phyloP scores from a whole-genome alignment of 2,797 vertebrate species.

The Apogon hyalosoma region DNA sequence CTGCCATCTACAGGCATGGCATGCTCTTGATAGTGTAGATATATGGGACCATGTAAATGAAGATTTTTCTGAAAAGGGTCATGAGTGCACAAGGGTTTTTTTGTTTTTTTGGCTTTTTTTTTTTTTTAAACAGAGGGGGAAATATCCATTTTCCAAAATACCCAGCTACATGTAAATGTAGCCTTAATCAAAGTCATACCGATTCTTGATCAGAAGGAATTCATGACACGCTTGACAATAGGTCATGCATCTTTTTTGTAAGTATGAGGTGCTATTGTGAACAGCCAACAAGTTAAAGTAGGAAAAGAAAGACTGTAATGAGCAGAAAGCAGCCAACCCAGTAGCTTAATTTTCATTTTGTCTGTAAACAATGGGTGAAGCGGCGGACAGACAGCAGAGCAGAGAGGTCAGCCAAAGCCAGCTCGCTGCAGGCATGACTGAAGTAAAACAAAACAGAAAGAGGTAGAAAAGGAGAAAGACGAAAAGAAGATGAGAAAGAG shows the following conservation, averaged over 20 bases:
- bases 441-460: not conserved
- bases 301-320: conserved; percentile 1
- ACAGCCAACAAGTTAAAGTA: conserved; percentile 8
- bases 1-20: no score
- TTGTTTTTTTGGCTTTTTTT: no score
- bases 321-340: conserved; percentile 11
- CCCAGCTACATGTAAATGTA: not conserved
- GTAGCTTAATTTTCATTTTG: conserved; percentile 23
- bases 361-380: conserved; percentile 25
- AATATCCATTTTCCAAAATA: no score
- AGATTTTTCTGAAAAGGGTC: no score
- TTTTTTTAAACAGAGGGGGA: no score
- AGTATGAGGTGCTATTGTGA: not conserved
- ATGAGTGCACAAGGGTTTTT: no score
- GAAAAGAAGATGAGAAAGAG: conserved; percentile 8
- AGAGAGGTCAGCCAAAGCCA: conserved; percentile 35
- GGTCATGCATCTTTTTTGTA: conserved; percentile 7
- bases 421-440: conserved; percentile 5
- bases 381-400: conserved; percentile 31
- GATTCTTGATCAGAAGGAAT: conserved; percentile 13
- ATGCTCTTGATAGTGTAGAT: no score
- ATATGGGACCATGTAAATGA: no score
- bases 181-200: conserved; percentile 7
- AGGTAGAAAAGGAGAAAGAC: not conserved
- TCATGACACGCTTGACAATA: conserved; percentile 14